A percentile compares a stretch with the other conserved stretches of the same genome.
Conservation (phyloP, 2,797 vertebrate species). For the Cirrhinus mrigala region DNA sequence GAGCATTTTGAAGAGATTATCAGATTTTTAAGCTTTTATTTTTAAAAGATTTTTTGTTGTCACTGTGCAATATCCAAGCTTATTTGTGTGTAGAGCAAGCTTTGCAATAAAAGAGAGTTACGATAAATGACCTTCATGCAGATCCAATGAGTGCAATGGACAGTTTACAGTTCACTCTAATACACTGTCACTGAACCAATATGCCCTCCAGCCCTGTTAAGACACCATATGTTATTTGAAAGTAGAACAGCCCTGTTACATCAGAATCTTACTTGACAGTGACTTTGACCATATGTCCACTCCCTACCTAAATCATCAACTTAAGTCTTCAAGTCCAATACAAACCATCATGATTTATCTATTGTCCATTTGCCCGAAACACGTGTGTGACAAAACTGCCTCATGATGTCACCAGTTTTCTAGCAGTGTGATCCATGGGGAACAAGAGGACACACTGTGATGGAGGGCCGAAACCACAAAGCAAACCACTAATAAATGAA, state of each 20-base stretch:
- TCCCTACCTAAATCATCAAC: not conserved
- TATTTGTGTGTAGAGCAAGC: not conserved
- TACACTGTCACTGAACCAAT: not conserved
- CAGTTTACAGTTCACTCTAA: conserved; percentile 4
- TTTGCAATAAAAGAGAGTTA: not conserved
- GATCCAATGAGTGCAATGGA: not conserved
- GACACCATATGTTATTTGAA: conserved; percentile 41
- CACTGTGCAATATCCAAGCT: not conserved
- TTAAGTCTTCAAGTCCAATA: not conserved
- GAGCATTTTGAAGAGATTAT: not conserved
- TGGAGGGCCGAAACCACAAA: conserved; percentile 1
- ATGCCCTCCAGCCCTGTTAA: conserved; percentile 4
- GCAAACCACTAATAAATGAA: conserved; percentile 29
- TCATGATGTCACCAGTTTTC: conserved; percentile 16
- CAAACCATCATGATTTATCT: not conserved
- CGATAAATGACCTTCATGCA: not conserved
- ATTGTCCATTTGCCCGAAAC: not conserved
- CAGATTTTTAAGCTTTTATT: no score
- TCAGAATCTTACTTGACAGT: conserved; percentile 21
- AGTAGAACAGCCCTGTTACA: conserved; percentile 11
- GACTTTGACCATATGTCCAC: conserved; percentile 28
- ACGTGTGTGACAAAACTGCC: not conserved
- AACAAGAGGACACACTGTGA: not conserved
- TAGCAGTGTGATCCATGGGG: not conserved
- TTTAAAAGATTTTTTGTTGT: not conserved